Conservation (phyloP, 2,888 invertebrate species). For the Helleia helle region DNA sequence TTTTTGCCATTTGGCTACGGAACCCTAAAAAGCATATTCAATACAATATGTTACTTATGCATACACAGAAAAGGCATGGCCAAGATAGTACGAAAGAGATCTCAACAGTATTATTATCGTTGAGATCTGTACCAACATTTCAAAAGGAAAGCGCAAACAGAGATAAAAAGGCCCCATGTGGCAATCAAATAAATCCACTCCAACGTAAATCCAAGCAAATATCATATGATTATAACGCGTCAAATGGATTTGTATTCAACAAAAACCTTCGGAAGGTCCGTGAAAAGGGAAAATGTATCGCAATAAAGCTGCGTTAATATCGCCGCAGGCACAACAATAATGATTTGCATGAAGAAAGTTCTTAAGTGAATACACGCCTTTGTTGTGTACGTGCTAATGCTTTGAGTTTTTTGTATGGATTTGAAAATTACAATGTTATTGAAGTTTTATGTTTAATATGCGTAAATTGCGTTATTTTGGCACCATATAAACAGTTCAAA, state of each 20-base stretch:
- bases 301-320: conserved; percentile 25
- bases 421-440: neutral
- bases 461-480: too few relatives aligned
- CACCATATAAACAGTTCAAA: too few relatives aligned
- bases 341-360: conserved; percentile 27
- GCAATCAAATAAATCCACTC: conserved; percentile 19
- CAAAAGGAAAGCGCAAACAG: conserved; percentile 9
- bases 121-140: conserved; percentile 7
- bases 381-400: neutral
- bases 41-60: too few relatives aligned
- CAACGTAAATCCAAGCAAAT: conserved; percentile 19
- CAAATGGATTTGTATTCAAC: conserved; percentile 15
- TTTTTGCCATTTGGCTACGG: too few relatives aligned
- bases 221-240: conserved; percentile 21
- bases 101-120: neutral
- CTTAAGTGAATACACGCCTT: neutral
- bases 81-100: neutral
- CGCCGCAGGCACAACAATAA: conserved; percentile 23
- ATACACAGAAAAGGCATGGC: too few relatives aligned
- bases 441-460: too few relatives aligned
- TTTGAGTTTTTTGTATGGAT: neutral
- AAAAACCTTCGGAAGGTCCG: conserved; percentile 11
- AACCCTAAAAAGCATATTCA: too few relatives aligned
- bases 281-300: conserved; percentile 17
- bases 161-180: conserved; percentile 13